phyloP scores from a whole-genome alignment of 2,888 invertebrate genomes.

The Notocelia uddmanniana region DNA sequence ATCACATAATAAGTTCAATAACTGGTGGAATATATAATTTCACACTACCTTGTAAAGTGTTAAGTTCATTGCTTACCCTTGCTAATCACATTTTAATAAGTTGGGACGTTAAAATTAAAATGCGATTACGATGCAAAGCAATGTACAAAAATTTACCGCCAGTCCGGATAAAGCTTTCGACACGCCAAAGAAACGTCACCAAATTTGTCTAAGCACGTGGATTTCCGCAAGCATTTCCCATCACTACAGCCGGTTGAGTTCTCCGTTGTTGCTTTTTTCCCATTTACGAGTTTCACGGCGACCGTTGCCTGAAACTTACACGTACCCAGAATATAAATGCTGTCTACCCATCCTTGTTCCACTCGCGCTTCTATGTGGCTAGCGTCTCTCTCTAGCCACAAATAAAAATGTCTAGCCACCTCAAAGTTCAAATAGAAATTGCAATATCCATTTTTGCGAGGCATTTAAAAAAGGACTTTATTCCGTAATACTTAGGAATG shows the following conservation, averaged over 20 bases:
- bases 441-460: conserved; percentile 70
- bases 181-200: not conserved
- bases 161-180: too few relatives aligned
- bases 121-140: not conserved
- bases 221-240: conserved; percentile 65
- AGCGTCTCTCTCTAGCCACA: conserved; percentile 74
- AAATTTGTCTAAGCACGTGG: conserved; percentile 8
- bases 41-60: too few relatives aligned
- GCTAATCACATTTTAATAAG: too few relatives aligned
- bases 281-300: conserved; percentile 86
- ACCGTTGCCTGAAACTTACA: conserved; percentile 86
- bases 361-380: conserved; percentile 54
- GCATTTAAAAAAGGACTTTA: conserved; percentile 63
- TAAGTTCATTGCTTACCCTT: too few relatives aligned
- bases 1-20: too few relatives aligned
- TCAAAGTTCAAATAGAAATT: conserved; percentile 80
- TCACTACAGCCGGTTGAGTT: conserved; percentile 82
- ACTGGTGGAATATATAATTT: too few relatives aligned
- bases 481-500: conserved; percentile 53
- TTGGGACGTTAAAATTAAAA: too few relatives aligned
- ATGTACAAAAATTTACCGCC: not conserved
- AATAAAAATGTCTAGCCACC: conserved; percentile 84
- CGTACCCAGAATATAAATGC: conserved; percentile 86
- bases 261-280: conserved; percentile 85
- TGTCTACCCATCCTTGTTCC: conserved; percentile 67